phyloP scores from a whole-genome alignment of 2,113 vertebrate genomes.

The Todiramphus saurophagus region DNA sequence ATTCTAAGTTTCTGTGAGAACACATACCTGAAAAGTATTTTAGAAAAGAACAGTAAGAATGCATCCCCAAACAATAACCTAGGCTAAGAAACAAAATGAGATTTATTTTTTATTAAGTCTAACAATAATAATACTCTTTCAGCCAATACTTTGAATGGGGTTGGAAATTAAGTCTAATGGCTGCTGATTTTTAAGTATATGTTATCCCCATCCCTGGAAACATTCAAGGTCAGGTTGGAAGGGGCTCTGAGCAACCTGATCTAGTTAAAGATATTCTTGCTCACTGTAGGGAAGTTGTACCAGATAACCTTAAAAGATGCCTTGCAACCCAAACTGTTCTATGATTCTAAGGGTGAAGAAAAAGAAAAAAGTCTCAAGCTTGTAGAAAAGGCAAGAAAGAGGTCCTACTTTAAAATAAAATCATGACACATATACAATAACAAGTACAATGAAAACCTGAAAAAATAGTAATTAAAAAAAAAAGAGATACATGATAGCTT shows the following conservation, averaged over 20 bases:
- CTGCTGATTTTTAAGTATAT: background rate
- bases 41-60: background rate
- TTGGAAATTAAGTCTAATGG: background rate
- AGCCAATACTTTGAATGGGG: background rate
- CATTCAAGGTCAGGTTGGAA: background rate
- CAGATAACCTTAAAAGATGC: background rate
- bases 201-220: background rate
- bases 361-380: background rate
- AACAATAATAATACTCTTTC: background rate
- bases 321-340: background rate
- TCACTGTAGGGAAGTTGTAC: background rate
- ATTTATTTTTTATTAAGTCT: background rate
- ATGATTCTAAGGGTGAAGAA: background rate
- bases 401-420: background rate
- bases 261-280: background rate
- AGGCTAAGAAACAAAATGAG: background rate
- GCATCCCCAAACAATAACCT: background rate
- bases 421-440: background rate
- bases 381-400: background rate
- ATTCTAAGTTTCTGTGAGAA: background rate
- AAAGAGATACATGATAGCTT: fast-evolving
- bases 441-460: background rate
- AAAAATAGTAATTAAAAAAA: background rate
- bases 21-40: background rate
- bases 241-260: background rate